Evolutionary conservation across 2,797 vertebrate genomes (phyloP).

Genomic region (Spheniscus humboldti): DNA sequence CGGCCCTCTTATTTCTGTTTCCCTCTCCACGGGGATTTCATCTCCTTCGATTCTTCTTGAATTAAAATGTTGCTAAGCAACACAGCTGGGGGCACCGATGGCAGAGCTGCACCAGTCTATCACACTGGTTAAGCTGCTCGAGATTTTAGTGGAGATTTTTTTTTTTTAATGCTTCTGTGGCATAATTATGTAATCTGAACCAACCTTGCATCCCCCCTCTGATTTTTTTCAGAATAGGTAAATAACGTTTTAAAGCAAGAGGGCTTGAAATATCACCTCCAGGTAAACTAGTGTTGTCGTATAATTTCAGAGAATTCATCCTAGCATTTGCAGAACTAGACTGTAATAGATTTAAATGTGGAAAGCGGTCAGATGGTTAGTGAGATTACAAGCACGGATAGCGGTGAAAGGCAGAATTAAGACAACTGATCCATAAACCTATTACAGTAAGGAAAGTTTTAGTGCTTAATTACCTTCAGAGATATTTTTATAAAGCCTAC

Average conservation of each 20-base stretch:
- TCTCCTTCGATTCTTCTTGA: conserved; percentile 86
- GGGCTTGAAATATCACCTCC: not conserved
- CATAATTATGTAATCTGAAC: conserved; percentile 69
- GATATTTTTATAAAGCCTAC: conserved; percentile 2
- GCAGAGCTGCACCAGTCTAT: conserved; percentile 71
- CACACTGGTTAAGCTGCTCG: conserved; percentile 75
- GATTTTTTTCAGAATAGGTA: conserved; percentile 40
- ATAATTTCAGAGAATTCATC: conserved; percentile 12
- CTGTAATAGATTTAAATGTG: conserved; percentile 12
- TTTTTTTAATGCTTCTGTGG: conserved; percentile 35
- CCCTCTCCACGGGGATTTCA: conserved; percentile 85
- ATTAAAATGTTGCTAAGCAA: conserved; percentile 92
- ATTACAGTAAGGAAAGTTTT: not conserved
- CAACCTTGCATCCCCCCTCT: conserved; percentile 6
- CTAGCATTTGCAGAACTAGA: not conserved
- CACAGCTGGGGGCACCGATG: conserved; percentile 78
- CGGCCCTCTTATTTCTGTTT: conserved; percentile 86
- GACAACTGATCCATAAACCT: conserved; percentile 41
- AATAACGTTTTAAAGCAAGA: conserved; percentile 14
- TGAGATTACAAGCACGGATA: not conserved
- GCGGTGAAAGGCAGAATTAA: not conserved
- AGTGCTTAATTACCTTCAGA: conserved; percentile 14
- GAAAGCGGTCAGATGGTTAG: conserved; percentile 20
- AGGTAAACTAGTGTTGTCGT: not conserved
- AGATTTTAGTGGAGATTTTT: conserved; percentile 59